These are phyloP conservation scores for Cyphomyrus plagiostoma DNA, from an alignment of 2,113 vertebrate genomes.

Conservation along the genomic window DNA sequence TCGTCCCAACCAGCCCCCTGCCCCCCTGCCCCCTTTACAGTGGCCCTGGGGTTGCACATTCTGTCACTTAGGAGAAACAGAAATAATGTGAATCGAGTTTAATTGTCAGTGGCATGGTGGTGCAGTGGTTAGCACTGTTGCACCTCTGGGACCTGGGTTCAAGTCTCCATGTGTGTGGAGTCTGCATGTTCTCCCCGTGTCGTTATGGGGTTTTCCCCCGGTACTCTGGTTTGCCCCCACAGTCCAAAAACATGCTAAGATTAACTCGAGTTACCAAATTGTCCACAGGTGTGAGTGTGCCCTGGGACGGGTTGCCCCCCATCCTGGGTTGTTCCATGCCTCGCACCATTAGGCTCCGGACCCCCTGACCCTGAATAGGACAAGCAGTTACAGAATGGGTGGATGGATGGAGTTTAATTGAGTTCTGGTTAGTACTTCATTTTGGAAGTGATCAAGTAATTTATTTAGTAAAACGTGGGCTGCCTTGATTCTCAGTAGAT, in stretches of 20 bases:
- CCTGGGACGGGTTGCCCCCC: too few relatives aligned
- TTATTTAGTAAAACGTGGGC: background rate
- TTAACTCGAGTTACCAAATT: too few relatives aligned
- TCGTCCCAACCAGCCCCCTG: background rate
- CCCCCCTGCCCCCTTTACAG: background rate
- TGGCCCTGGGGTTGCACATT: background rate
- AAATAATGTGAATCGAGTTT: background rate
- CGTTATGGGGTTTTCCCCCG: too few relatives aligned
- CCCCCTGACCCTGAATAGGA: background rate
- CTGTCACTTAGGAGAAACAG: background rate
- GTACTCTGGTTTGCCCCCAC: too few relatives aligned
- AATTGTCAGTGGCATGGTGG: background rate
- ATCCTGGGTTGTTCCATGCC: background rate
- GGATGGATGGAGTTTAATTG: background rate
- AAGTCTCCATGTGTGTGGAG: background rate
- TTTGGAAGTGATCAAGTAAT: background rate
- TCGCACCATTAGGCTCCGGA: background rate
- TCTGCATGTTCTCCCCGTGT: too few relatives aligned
- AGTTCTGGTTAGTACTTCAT: background rate
- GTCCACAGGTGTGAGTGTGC: too few relatives aligned
- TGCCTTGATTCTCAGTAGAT: background rate
- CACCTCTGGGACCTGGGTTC: background rate
- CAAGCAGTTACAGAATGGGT: background rate
- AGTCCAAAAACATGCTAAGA: too few relatives aligned
- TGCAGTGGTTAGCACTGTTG: background rate